Conservation (phyloP, 53 echinoderm and acorn worm species). For the Crossaster papposus region DNA sequence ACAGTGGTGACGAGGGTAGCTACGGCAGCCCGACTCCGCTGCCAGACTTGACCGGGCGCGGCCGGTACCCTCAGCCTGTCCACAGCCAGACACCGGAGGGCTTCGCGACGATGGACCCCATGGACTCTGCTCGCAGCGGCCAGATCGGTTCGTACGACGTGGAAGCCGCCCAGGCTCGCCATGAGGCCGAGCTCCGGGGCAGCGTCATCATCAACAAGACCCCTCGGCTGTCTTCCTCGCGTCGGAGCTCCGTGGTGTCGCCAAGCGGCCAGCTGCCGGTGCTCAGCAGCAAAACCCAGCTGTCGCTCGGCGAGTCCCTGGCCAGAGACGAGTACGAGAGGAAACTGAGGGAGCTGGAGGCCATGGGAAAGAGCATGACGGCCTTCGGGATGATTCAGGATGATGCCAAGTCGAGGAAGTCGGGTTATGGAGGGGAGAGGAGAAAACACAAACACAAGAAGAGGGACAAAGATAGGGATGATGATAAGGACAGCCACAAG, state of each 20-base stretch:
- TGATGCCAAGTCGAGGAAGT: slow-evolving; percentile 27
- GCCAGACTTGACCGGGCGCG: slow-evolving; percentile 16
- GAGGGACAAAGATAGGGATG: slow-evolving; percentile 54
- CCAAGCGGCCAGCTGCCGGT: not conserved
- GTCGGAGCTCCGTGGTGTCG: slow-evolving; percentile 4
- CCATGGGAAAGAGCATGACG: slow-evolving; percentile 63
- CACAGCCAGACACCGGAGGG: slow-evolving; percentile 44
- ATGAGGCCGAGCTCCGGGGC: slow-evolving; percentile 23
- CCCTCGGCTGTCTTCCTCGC: slow-evolving; percentile 18
- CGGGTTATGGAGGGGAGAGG: slow-evolving; percentile 57
- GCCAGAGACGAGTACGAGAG: slow-evolving; percentile 80
- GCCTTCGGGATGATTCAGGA: slow-evolving; percentile 26
- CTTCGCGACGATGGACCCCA: slow-evolving; percentile 5
- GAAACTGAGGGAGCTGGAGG: slow-evolving; percentile 77
- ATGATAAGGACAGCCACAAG: slow-evolving; percentile 32
- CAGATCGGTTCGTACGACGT: slow-evolving; percentile 47
- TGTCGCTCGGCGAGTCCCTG: slow-evolving; percentile 83
- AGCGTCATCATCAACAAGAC: slow-evolving; percentile 13
- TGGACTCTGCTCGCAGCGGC: slow-evolving; percentile 19
- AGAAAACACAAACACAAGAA: slow-evolving; percentile 70
- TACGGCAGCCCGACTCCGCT: slow-evolving; percentile 10
- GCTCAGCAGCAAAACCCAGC: slow-evolving; percentile 54
- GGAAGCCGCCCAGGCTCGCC: slow-evolving; percentile 40
- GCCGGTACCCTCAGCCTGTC: slow-evolving; percentile 37
- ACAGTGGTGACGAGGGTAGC: not conserved